Conservation (phyloP, 2,797 vertebrate genomes). For the Darevskia mixta region DNA sequence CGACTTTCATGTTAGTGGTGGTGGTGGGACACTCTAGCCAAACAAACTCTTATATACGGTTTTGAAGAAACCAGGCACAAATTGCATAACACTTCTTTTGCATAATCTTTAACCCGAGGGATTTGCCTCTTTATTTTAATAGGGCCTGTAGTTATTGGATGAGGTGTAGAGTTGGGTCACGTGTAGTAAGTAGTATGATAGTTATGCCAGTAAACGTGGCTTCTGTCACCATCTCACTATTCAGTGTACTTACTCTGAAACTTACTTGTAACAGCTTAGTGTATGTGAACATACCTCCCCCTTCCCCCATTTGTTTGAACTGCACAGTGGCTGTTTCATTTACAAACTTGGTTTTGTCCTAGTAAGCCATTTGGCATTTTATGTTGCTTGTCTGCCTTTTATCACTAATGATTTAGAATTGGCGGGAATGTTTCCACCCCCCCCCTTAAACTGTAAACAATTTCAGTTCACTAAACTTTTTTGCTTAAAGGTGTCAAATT, state of each 20-base stretch:
- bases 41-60: not conserved
- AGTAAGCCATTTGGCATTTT: constrained; percentile 9
- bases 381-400: constrained; percentile 30
- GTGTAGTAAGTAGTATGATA: constrained; percentile 42
- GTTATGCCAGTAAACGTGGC: not conserved
- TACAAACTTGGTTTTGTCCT: constrained; percentile 11
- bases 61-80: not conserved
- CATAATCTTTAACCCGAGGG: constrained; percentile 7
- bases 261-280: constrained; percentile 5
- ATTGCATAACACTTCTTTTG: constrained; percentile 39
- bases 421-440: not conserved
- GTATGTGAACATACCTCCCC: not conserved
- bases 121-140: constrained; percentile 19
- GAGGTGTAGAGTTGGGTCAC: constrained; percentile 28
- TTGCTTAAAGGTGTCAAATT: not conserved
- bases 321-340: constrained; percentile 35
- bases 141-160: constrained; percentile 48
- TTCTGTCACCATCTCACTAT: not conserved
- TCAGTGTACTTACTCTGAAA: not conserved
- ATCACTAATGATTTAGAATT: not conserved
- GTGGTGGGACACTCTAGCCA: not conserved
- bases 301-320: not conserved
- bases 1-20: not conserved
- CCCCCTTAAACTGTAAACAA: not conserved
- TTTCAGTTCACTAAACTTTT: not conserved